phyloP scores from a whole-genome alignment of 2,797 vertebrate species.

The Huso huso region DNA sequence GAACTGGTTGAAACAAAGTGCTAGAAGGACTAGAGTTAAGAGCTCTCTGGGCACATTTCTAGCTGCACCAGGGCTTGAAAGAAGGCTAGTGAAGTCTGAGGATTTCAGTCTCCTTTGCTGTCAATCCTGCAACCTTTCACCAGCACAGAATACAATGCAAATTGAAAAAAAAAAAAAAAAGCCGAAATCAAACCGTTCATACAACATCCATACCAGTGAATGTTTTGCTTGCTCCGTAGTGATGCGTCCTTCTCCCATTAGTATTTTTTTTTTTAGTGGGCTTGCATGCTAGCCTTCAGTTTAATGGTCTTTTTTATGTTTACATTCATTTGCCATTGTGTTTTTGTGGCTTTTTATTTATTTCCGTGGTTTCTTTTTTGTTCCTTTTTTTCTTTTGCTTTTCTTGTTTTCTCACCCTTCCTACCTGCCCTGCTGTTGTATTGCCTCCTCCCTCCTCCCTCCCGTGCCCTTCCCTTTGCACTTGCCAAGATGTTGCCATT shows the following conservation, averaged over 20 bases:
- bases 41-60: too few relatives aligned
- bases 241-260: constrained; percentile 41
- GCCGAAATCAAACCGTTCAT: neutral
- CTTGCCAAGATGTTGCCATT: constrained; percentile 88
- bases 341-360: constrained; percentile 30
- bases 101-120: too few relatives aligned
- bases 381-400: constrained; percentile 21
- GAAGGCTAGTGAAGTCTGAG: too few relatives aligned
- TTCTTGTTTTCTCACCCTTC: constrained; percentile 32
- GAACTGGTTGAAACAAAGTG: too few relatives aligned
- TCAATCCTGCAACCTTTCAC: too few relatives aligned
- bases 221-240: constrained; percentile 42
- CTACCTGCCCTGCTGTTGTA: constrained; percentile 58
- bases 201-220: neutral
- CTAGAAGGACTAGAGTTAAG: too few relatives aligned
- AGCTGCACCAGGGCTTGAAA: too few relatives aligned
- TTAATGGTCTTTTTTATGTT: constrained; percentile 66
- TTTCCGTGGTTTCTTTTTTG: constrained; percentile 47
- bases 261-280: constrained; percentile 42
- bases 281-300: constrained; percentile 63
- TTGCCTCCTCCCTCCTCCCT: constrained; percentile 43
- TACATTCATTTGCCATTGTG: constrained; percentile 10
- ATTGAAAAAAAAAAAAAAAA: too few relatives aligned
- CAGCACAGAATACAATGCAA: too few relatives aligned
- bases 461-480: constrained; percentile 53